Evolutionary conservation across 1,140 invertebrate species (phyloP), one percentile per base, ranked within the genome.

Genomic region (Magallana gigas): DNA sequence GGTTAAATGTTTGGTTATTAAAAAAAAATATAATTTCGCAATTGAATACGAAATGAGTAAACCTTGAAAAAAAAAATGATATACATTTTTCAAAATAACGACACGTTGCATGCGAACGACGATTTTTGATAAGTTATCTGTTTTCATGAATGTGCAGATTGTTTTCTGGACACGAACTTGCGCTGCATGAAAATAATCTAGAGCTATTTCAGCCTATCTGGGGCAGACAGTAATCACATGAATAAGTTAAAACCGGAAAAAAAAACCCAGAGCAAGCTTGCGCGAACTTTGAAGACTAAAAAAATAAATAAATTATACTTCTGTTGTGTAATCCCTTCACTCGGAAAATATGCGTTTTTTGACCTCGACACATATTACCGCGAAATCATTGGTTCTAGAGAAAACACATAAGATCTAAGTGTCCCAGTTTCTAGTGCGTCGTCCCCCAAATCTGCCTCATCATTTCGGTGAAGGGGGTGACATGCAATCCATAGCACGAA

Each of bases 401-500:
- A 48, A 0, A 48, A 48, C 36, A 48, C 36, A 48, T 48, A 5
- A 48, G 68, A 76, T 29, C 68, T 76, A 76, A 29, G 14, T 76
- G 68, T 29, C 23, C 68, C 36, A 76, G 12, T 76, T 76, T 23
- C 36, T 76, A 29, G 68, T 76, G 68, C 68, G 48, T 36, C 23
- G 68, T 8, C 23, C 23, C 68, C 68, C 36, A 76, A 36, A 29
- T 76, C 68, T 76, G 23, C 18, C 23, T 23, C 68, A 76, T 76
- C 68, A 76, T 76, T 8, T 76, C 23, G 23, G 23, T 36, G 23
- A 76, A 76, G 36, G 11, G 12, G 68, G 68, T 76, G 68, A 76
- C 68, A 76, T 76, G 68, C 68, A 76, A 76, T 29, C 68, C 68
- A 18, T 76, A 76, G 68, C 68, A 76, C 68, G 68, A 29, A 48